These are phyloP conservation scores for Anodontia alba DNA, from an alignment of 2,888 invertebrate genomes.

Conservation along the genomic window DNA sequence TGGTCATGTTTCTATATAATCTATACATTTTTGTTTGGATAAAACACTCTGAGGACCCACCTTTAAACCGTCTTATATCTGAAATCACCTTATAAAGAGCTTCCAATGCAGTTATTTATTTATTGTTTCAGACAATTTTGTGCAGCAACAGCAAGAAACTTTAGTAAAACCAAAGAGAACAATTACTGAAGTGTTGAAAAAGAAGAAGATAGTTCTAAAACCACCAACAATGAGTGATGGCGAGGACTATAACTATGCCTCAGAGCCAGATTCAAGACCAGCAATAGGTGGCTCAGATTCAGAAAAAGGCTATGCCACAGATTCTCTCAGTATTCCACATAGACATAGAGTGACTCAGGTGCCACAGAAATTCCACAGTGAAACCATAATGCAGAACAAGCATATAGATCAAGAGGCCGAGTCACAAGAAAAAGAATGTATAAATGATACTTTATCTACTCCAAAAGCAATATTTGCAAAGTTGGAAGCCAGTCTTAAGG, in stretches of 20 bases:
- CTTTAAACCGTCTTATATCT: no score
- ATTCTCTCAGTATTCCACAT: conserved; percentile 1
- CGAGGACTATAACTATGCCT: not conserved
- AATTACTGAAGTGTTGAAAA: conserved; percentile 32
- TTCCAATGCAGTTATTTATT: no score
- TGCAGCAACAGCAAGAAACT: no score
- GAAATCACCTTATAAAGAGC: no score
- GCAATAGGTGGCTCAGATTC: not conserved
- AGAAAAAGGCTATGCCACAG: conserved; percentile 29
- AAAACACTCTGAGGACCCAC: no score
- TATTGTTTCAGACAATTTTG: no score
- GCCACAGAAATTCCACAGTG: not conserved
- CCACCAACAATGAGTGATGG: not conserved
- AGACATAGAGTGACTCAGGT: not conserved
- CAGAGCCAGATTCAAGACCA: not conserved
- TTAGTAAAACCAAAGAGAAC: conserved; percentile 9
- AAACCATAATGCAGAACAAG: not conserved
- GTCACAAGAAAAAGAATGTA: not conserved
- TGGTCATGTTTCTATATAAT: no score
- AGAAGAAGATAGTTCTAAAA: not conserved
- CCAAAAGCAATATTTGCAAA: not conserved
- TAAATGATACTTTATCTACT: not conserved
- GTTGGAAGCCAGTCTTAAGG: not conserved
- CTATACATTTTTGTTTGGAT: no score
- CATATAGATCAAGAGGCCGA: not conserved